Evolutionary conservation across 2,888 invertebrate species (phyloP).

Genomic region (Acrocyrtus sp.): DNA sequence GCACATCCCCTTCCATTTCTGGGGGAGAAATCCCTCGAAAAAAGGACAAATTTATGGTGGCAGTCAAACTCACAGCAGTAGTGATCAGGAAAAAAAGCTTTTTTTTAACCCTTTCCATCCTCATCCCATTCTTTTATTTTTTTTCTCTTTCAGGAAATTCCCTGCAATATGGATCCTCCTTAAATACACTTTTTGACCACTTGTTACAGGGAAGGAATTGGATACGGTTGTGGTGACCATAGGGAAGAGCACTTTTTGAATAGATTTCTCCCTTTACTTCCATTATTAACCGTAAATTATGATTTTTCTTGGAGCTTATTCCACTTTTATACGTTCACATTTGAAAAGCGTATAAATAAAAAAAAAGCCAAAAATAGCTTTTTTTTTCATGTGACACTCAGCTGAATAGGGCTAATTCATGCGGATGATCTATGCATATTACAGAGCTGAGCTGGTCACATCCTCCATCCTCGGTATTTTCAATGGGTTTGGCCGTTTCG

Average conservation of each 20-base stretch:
- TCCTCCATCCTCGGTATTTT: slow-evolving; percentile 7
- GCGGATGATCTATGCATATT: slow-evolving; percentile 41
- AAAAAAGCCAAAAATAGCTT: neutral
- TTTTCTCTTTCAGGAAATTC: neutral
- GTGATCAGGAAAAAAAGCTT: slow-evolving; percentile 36
- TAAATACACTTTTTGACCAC: slow-evolving; percentile 27
- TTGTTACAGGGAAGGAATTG: slow-evolving; percentile 41
- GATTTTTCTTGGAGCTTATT: too few relatives aligned
- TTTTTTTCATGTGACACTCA: slow-evolving; percentile 37
- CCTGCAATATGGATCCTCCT: neutral
- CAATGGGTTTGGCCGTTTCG: neutral
- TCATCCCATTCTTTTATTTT: slow-evolving; percentile 19
- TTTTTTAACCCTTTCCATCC: too few relatives aligned
- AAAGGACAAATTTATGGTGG: slow-evolving; percentile 50
- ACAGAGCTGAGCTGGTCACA: slow-evolving; percentile 4
- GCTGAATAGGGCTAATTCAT: slow-evolving; percentile 44
- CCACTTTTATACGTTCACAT: too few relatives aligned
- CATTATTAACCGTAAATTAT: too few relatives aligned
- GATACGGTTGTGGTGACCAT: too few relatives aligned
- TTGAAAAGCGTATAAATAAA: too few relatives aligned
- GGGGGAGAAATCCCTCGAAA: slow-evolving; percentile 38
- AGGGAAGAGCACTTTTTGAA: too few relatives aligned
- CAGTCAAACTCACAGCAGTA: slow-evolving; percentile 52
- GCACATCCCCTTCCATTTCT: slow-evolving; percentile 9
- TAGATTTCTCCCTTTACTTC: too few relatives aligned